A percentile compares a stretch with the other conserved stretches of the same genome.
Conservation (phyloP, 2,797 vertebrate genomes). For the Rhabdomys pumilio region DNA sequence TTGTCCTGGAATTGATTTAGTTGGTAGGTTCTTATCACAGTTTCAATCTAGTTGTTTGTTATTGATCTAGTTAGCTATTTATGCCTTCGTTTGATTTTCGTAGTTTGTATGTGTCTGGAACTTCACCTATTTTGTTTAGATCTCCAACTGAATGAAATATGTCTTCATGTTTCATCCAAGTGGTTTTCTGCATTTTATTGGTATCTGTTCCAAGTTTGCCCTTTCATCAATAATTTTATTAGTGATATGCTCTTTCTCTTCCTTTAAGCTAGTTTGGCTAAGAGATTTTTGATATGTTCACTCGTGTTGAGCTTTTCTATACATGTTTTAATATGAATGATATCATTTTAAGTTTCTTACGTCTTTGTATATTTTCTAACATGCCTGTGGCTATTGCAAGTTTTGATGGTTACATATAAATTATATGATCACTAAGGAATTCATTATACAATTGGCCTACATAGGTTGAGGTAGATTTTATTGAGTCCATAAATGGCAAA, state of each 20-base stretch:
- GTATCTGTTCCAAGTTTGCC: not conserved
- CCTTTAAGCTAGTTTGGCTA: not conserved
- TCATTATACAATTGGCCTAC: not conserved
- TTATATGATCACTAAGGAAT: not conserved
- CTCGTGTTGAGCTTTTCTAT: not conserved
- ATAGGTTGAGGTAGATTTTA: not conserved
- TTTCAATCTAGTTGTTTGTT: not conserved
- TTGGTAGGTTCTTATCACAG: not conserved
- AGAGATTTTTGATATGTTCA: not conserved
- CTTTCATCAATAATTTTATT: not conserved
- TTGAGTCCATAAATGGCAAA: not conserved
- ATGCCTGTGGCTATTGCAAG: not conserved
- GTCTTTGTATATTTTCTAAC: not conserved
- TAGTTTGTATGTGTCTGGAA: not conserved
- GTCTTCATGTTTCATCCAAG: not conserved
- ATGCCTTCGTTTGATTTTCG: not conserved
- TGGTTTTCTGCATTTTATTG: not conserved
- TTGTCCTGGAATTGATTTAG: not conserved
- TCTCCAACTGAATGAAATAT: not conserved
- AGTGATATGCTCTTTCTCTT: not conserved
- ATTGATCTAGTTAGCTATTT: not conserved
- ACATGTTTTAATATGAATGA: not conserved
- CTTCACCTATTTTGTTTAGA: not conserved
- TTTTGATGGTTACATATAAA: not conserved
- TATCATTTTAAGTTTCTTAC: not conserved